Percentiles rank a stretch among this genome's conserved stretches.
phyloP scores from a whole-genome alignment of 2,888 invertebrate genomes.

The Stenotaenia linearis region DNA sequence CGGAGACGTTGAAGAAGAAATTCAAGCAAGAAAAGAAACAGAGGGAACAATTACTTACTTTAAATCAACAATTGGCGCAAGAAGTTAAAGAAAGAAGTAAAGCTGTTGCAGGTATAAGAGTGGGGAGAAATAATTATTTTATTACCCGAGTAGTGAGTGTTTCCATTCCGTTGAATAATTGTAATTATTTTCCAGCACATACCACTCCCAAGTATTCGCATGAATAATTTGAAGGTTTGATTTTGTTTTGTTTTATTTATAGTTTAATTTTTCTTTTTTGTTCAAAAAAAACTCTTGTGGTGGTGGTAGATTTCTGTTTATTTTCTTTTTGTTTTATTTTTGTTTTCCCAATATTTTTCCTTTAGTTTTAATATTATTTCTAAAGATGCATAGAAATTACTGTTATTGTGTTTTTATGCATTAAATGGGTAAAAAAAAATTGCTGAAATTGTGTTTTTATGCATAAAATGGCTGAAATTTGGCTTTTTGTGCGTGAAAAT shows the following conservation, averaged over 20 bases:
- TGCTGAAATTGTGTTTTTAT: too few relatives aligned
- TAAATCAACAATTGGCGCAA: constrained; percentile 86
- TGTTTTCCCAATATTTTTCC: neutral
- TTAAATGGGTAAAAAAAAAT: too few relatives aligned
- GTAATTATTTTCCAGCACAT: neutral
- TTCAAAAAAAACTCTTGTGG: neutral
- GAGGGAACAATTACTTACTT: constrained; percentile 78
- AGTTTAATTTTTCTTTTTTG: neutral
- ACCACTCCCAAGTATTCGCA: constrained; percentile 5
- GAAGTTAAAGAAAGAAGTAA: constrained; percentile 88
- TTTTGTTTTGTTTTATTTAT: constrained; percentile 27
- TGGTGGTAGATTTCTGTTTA: neutral
- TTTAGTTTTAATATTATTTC: too few relatives aligned
- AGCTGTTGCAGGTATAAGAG: constrained; percentile 74
- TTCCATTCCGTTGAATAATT: neutral
- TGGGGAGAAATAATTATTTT: neutral
- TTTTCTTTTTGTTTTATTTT: constrained; percentile 32
- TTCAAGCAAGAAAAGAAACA: constrained; percentile 78
- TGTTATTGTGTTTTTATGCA: too few relatives aligned
- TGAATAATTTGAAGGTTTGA: constrained; percentile 8
- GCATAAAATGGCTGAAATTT: too few relatives aligned
- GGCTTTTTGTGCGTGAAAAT: too few relatives aligned
- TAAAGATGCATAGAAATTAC: too few relatives aligned
- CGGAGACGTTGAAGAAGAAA: constrained; percentile 58
- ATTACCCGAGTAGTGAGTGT: constrained; percentile 3